phyloP scores from a whole-genome alignment of 2,797 vertebrate genomes.

The Brotula barbata region DNA sequence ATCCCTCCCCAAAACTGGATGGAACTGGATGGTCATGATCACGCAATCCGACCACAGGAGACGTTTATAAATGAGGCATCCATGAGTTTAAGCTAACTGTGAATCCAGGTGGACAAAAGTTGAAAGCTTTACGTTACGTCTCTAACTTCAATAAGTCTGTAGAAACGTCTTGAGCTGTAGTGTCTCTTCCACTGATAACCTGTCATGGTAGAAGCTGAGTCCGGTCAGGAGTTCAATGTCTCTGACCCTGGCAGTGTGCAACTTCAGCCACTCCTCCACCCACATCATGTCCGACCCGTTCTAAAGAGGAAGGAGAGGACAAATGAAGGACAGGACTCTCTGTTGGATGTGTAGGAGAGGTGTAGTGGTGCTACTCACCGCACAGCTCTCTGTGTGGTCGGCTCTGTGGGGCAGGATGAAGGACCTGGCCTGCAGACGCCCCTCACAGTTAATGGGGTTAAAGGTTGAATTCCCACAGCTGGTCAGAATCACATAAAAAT shows the following conservation, averaged over 20 bases:
- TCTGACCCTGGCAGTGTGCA: constrained; percentile 85
- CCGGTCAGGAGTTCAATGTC: constrained; percentile 92
- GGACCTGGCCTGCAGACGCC: constrained; percentile 74
- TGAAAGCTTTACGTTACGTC: constrained; percentile 5
- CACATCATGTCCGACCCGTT: constrained; percentile 68
- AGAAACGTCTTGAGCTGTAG: constrained; percentile 90
- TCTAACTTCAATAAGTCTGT: constrained; percentile 70
- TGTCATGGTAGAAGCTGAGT: constrained; percentile 91
- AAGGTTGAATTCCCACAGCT: constrained; percentile 80
- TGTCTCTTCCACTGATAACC: constrained; percentile 81
- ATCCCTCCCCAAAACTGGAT: constrained; percentile 13
- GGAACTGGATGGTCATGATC: constrained; percentile 21
- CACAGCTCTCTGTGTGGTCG: constrained; percentile 87
- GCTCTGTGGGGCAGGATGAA: constrained; percentile 90
- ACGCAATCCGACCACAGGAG: constrained; percentile 16
- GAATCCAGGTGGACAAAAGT: not conserved
- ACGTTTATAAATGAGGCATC: not conserved
- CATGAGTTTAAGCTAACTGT: constrained; percentile 10
- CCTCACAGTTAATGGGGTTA: constrained; percentile 74
- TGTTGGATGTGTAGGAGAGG: too few relatives aligned
- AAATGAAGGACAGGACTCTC: too few relatives aligned
- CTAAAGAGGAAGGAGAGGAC: constrained; percentile 62
- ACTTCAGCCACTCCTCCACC: constrained; percentile 84
- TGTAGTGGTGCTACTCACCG: constrained; percentile 83
- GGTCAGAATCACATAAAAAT: constrained; percentile 92